Evolutionary conservation across 2,113 vertebrate species (phyloP).

Genomic region (Thamnophis sirtalis): DNA sequence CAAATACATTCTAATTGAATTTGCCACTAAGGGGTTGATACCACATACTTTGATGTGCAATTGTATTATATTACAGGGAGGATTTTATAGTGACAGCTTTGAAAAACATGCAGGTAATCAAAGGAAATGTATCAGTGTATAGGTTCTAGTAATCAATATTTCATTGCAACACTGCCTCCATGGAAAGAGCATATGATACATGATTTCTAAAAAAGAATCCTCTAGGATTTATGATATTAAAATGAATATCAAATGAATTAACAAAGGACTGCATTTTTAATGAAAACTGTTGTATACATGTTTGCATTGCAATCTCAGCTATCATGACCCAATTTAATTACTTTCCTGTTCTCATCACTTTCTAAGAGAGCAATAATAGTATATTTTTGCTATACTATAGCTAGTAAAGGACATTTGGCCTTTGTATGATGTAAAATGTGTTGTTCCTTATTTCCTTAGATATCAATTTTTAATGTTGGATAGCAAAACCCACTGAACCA

Average conservation of each 20-base stretch:
- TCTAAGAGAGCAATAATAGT: slow-evolving; percentile 57
- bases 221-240: slow-evolving; percentile 37
- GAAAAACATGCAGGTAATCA: slow-evolving; percentile 39
- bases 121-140: slow-evolving; percentile 43
- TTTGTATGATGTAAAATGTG: slow-evolving; percentile 54
- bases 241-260: slow-evolving; percentile 60
- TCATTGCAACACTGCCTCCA: slow-evolving; percentile 30
- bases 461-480: slow-evolving; percentile 46
- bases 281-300: slow-evolving; percentile 51
- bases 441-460: slow-evolving; percentile 55
- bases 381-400: slow-evolving; percentile 57
- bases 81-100: slow-evolving; percentile 39
- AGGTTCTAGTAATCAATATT: slow-evolving; percentile 33
- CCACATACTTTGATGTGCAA: background rate
- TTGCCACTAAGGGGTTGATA: slow-evolving; percentile 4
- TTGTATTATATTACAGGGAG: slow-evolving; percentile 19
- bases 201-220: slow-evolving; percentile 41
- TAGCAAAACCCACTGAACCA: slow-evolving; percentile 4
- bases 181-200: slow-evolving; percentile 31
- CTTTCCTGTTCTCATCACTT: slow-evolving; percentile 56
- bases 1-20: background rate
- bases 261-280: slow-evolving; percentile 21
- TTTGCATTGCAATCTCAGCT: slow-evolving; percentile 51
- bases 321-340: slow-evolving; percentile 64
- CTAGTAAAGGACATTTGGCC: slow-evolving; percentile 59